Evolutionary conservation across 2,888 invertebrate genomes (phyloP).

Genomic region (Unio pictorum): DNA sequence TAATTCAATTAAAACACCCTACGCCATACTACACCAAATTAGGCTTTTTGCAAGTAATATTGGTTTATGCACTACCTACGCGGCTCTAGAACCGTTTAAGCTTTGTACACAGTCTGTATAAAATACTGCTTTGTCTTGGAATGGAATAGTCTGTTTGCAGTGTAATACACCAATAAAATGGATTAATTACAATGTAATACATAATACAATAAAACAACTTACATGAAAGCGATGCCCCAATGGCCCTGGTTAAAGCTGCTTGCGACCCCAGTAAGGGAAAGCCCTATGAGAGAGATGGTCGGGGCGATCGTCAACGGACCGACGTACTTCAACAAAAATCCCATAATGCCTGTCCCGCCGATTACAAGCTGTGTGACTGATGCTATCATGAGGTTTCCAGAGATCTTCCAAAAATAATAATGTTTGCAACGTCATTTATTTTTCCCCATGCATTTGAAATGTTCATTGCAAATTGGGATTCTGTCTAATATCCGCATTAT

Average conservation of each 20-base stretch:
- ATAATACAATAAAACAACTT: slow-evolving; percentile 59
- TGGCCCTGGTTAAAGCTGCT: slow-evolving; percentile 84
- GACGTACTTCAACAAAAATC: slow-evolving; percentile 73
- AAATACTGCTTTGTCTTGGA: too few species aligned
- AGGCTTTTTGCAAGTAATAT: too few species aligned
- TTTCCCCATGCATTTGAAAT: background rate
- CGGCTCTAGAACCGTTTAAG: too few species aligned
- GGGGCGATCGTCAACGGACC: slow-evolving; percentile 90
- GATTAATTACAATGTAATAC: background rate
- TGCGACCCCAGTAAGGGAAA: slow-evolving; percentile 87
- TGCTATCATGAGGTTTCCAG: slow-evolving; percentile 55
- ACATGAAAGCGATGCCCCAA: slow-evolving; percentile 88
- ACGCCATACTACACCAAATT: too few species aligned
- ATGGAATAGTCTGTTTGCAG: too few species aligned
- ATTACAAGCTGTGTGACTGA: slow-evolving; percentile 53
- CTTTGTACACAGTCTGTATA: too few species aligned
- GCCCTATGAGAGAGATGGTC: slow-evolving; percentile 86
- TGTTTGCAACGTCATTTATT: background rate
- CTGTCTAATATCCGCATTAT: too few species aligned
- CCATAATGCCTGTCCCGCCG: slow-evolving; percentile 53
- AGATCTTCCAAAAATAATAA: slow-evolving; percentile 36
- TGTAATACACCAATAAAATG: too few species aligned
- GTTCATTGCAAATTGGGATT: too few species aligned
- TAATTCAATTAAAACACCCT: too few species aligned
- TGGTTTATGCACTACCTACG: too few species aligned